Evolutionary conservation across 2,113 vertebrate genomes (phyloP), one percentile per base, ranked within the genome.

Genomic region (Mormyrus lacerda): DNA sequence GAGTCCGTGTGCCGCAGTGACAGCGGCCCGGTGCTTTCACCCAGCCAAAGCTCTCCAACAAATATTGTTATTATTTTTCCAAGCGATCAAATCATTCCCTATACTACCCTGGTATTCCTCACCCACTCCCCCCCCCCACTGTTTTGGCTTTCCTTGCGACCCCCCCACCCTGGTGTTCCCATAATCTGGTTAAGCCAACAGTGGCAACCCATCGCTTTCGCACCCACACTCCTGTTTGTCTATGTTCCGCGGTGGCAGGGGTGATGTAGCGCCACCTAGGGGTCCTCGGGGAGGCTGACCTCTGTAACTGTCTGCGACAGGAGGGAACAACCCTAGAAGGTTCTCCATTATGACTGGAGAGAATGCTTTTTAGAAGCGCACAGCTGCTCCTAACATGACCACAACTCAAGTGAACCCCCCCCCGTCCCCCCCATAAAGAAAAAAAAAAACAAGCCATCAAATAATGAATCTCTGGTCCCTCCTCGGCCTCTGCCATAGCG

Each of bases 281-380:
- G 90, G 90, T 95, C 95, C 94, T 93, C 5, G 55, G 95, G 93
- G 95, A 94, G 93, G 88, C 93, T 91, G 91, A 92, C 92, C 95
- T 94, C 95, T 96, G 95, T 96, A 94, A 93, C 95, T 95, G 93
- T 94, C 93, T 91, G 91, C 92, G 93, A 95, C 95, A 95, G 94
- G 94, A 93, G 19, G 93, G 92, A 21, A 84, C 93, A 92, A 76
- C 27, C 87, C 89, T 89, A 24, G 61, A 76, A 31, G 47, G 89
- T 90, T 48, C 45, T 47, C 90, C 84, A 90, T 92, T 89, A 85
- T 87, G 83, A 91, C 89, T 92, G 93, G 93, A 93, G 93, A 91
- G 92, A 93, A 92, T 93, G 93, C 91, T 94, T 91, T 65, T 88
- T 91, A 92, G 27, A 85, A 4, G 6, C n/a, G 35, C 0, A 2